These are phyloP conservation scores for Oceanodroma leucorhoa DNA, from an alignment of 2,797 vertebrate genomes.

Conservation along the genomic window DNA sequence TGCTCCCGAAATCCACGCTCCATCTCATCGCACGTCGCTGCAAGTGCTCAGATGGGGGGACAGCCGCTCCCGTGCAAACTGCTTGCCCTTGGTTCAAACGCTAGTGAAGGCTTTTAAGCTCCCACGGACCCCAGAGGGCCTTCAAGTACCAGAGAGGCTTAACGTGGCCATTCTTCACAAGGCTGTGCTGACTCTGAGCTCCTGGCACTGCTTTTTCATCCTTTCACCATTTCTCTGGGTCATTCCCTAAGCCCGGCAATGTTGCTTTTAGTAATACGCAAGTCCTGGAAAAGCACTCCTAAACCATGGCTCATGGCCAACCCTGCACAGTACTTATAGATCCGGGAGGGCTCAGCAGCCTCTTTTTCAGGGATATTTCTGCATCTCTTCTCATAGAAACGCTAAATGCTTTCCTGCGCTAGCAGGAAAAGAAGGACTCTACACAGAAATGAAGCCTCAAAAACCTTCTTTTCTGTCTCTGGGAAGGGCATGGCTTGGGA, in stretches of 20 bases:
- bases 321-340: neutral
- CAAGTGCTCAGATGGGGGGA: rapidly evolving
- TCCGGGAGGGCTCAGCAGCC: neutral
- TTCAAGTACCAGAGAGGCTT: neutral
- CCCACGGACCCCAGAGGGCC: neutral
- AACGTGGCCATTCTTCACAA: neutral
- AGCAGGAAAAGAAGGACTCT: neutral
- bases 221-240: neutral
- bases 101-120: neutral
- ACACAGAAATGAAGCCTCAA: neutral
- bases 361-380: neutral
- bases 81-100: neutral
- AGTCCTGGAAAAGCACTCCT: neutral
- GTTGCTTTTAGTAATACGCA: neutral
- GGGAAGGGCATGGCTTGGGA: neutral
- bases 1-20: neutral
- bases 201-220: neutral
- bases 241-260: neutral
- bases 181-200: neutral
- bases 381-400: neutral
- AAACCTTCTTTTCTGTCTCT: neutral
- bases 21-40: rapidly evolving
- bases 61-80: neutral
- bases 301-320: neutral
- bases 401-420: no score